Conservation (phyloP, 2,797 vertebrate species). For the Arremon aurantiirostris region DNA sequence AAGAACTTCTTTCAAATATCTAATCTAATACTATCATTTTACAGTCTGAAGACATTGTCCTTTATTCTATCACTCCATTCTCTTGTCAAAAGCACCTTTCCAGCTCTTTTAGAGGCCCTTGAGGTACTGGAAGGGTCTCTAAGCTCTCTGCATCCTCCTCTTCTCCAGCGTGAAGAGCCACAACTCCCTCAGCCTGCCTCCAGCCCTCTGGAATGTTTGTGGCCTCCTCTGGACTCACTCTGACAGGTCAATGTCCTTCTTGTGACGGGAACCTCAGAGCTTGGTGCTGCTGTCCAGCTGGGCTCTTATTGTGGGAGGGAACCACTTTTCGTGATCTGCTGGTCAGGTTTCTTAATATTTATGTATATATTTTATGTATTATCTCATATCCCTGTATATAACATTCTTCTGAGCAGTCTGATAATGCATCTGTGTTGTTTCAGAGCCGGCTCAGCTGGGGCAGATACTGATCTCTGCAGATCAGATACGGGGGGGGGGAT, state of each 20-base stretch:
- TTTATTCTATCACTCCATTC: rapidly evolving
- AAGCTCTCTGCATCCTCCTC: too few relatives aligned
- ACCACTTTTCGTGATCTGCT: background rate
- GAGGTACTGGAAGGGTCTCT: background rate
- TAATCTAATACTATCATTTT: background rate
- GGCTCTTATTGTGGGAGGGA: rapidly evolving
- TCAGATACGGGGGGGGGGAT: rapidly evolving
- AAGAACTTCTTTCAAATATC: background rate
- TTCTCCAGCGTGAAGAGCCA: background rate
- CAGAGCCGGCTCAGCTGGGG: background rate
- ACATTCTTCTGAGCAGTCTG: background rate
- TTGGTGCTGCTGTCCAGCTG: background rate
- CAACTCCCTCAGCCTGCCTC: background rate
- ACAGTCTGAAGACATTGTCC: background rate
- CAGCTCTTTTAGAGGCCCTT: background rate
- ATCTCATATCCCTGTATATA: background rate
- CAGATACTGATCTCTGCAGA: background rate
- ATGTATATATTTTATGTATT: too few relatives aligned
- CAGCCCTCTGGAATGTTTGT: background rate
- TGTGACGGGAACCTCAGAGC: background rate
- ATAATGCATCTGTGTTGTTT: background rate
- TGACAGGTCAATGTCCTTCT: background rate
- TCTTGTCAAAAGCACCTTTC: background rate
- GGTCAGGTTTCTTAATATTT: too few relatives aligned
- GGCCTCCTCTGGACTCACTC: background rate